These are phyloP conservation scores for Percopsis transmontana DNA, from an alignment of 2,113 vertebrate species.

Conservation along the genomic window DNA sequence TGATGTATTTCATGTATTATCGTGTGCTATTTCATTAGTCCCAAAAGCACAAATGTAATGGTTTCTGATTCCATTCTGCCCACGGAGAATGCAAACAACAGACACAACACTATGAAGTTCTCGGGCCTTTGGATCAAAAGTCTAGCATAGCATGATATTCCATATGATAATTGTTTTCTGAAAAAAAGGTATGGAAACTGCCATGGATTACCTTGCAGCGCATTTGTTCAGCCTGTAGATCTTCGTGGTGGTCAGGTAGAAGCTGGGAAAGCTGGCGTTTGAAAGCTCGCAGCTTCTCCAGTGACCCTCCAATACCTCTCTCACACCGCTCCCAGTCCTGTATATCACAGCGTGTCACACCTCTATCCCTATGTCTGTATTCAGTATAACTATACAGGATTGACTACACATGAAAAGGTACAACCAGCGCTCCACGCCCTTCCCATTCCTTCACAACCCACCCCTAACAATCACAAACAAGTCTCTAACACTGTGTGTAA, in stretches of 20 bases:
- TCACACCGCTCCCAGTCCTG: slow-evolving; percentile 97
- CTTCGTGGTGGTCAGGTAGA: slow-evolving; percentile 91
- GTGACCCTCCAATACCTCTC: slow-evolving; percentile 86
- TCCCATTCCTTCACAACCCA: no score
- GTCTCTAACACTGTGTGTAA: no score
- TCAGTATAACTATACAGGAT: no score
- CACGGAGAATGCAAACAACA: neutral
- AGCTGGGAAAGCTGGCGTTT: slow-evolving; percentile 88
- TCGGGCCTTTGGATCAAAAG: no score
- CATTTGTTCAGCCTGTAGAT: slow-evolving; percentile 89
- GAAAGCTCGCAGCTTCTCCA: slow-evolving; percentile 90
- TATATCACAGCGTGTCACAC: neutral
- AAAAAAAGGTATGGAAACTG: neutral
- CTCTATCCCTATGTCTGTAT: no score
- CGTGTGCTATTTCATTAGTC: neutral
- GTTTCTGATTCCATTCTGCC: neutral
- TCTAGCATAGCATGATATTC: no score
- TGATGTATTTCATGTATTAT: neutral
- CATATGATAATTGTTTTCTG: no score
- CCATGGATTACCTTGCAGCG: slow-evolving; percentile 85
- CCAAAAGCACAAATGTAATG: neutral
- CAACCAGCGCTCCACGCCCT: no score
- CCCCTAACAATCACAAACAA: no score
- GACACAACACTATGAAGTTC: no score
- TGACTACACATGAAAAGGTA: no score